phyloP scores from a whole-genome alignment of 2,888 invertebrate species.

The Himalopsyche tibetana region DNA sequence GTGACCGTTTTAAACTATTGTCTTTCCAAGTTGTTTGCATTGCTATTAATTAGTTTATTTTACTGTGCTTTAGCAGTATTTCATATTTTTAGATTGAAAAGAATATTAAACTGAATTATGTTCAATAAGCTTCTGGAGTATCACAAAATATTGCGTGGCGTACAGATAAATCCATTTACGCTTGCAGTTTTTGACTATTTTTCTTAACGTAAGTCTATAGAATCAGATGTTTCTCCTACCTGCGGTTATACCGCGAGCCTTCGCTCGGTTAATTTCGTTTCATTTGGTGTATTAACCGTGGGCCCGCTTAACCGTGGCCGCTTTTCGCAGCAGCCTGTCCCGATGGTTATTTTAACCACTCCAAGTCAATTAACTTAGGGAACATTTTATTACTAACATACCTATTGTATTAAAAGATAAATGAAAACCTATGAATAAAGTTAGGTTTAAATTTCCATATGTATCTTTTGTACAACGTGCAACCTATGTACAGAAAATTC shows the following conservation, averaged over 20 bases:
- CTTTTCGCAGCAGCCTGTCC: slow-evolving; percentile 57
- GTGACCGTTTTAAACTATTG: no score
- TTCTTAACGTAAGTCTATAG: not conserved
- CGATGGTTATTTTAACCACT: slow-evolving; percentile 70
- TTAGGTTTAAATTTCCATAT: slow-evolving; percentile 55
- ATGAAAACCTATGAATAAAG: slow-evolving; percentile 44
- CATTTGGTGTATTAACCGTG: slow-evolving; percentile 6
- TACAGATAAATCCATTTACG: not conserved
- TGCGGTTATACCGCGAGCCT: not conserved
- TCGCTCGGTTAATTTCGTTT: slow-evolving; percentile 7
- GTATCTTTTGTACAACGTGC: slow-evolving; percentile 50
- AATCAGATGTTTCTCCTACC: slow-evolving; percentile 29
- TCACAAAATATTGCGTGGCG: no score
- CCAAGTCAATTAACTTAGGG: slow-evolving; percentile 91
- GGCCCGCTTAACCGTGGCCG: slow-evolving; percentile 29
- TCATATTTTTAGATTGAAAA: no score
- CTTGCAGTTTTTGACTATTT: slow-evolving; percentile 38
- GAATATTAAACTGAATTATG: no score
- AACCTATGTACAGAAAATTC: not conserved
- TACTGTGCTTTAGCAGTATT: no score
- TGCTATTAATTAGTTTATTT: no score
- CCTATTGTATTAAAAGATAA: slow-evolving; percentile 50
- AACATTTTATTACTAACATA: slow-evolving; percentile 81
- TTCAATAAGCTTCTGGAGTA: no score
- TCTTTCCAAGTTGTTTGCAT: no score